Percentiles rank a stretch among this genome's conserved stretches.
phyloP scores from a whole-genome alignment of 2,888 invertebrate genomes.

The Platerodrilus igneus region DNA sequence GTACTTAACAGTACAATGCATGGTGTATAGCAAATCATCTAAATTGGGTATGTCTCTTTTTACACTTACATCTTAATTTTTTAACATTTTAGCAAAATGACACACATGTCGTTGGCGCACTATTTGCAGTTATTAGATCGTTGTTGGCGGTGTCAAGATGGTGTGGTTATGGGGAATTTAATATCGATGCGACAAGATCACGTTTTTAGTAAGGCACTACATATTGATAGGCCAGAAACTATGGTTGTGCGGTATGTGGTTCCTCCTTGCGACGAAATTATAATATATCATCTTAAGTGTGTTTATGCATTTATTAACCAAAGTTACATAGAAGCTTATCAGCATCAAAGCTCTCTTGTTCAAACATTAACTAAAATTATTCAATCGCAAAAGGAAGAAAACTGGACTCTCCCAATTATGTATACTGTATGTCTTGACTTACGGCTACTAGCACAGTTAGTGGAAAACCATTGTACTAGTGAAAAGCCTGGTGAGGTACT shows the following conservation, averaged over 20 bases:
- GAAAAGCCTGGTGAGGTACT: slow-evolving; percentile 67
- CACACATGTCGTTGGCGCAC: slow-evolving; percentile 44
- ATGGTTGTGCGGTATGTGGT: slow-evolving; percentile 66
- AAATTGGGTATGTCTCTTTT: too few species aligned
- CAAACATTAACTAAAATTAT: slow-evolving; percentile 77
- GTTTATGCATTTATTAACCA: slow-evolving; percentile 50
- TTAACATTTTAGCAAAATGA: slow-evolving; percentile 30
- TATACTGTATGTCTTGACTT: slow-evolving; percentile 86
- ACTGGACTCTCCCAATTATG: slow-evolving; percentile 95
- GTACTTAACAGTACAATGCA: too few species aligned
- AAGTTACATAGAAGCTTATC: slow-evolving; percentile 67
- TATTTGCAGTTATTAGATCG: slow-evolving; percentile 53
- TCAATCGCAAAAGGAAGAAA: slow-evolving; percentile 86
- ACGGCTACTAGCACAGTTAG: slow-evolving; percentile 74
- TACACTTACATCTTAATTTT: background rate
- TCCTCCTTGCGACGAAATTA: slow-evolving; percentile 70
- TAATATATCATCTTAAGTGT: slow-evolving; percentile 69
- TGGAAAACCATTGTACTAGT: slow-evolving; percentile 57
- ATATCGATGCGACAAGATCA: slow-evolving; percentile 69
- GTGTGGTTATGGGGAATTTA: slow-evolving; percentile 55
- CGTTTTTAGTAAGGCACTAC: slow-evolving; percentile 63
- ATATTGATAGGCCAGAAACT: slow-evolving; percentile 65
- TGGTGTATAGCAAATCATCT: too few species aligned
- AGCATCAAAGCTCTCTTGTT: slow-evolving; percentile 71
- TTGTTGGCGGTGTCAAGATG: slow-evolving; percentile 60